Percentiles rank a stretch among this genome's conserved stretches.
Conservation (phyloP, 1,140 invertebrate species). For the Drosophila erecta region DNA sequence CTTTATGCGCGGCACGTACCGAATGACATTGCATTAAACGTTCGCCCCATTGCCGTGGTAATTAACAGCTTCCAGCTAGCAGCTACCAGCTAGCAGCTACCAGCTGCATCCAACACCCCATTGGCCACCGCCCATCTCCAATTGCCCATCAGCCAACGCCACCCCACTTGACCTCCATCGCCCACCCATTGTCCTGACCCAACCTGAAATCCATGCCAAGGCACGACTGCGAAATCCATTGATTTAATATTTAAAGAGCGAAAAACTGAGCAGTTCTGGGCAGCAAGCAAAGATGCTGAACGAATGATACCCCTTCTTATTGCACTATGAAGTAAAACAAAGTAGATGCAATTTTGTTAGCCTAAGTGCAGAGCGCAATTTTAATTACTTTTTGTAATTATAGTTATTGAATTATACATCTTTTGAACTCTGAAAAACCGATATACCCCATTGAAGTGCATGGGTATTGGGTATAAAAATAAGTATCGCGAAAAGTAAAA, state of each 20-base stretch:
- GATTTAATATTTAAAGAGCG: constrained; percentile 50
- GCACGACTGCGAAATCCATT: constrained; percentile 47
- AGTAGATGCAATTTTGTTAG: no score
- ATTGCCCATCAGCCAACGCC: no score
- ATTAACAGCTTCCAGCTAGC: constrained; percentile 63
- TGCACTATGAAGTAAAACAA: not conserved
- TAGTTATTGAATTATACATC: not conserved
- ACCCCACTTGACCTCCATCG: constrained; percentile 16
- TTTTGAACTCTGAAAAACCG: not conserved
- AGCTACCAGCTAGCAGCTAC: constrained; percentile 39
- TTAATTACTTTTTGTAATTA: no score
- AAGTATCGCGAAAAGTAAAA: not conserved
- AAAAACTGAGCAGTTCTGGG: constrained; percentile 1
- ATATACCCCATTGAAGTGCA: not conserved
- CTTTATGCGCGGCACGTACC: constrained; percentile 78
- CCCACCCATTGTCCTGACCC: constrained; percentile 1
- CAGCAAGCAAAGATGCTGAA: not conserved
- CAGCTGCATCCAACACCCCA: no score
- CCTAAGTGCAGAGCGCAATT: no score
- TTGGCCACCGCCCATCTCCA: not conserved
- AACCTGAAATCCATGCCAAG: constrained; percentile 31
- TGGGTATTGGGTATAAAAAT: constrained; percentile 5
- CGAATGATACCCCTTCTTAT: not conserved
- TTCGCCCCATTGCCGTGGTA: constrained; percentile 70
- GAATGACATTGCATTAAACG: constrained; percentile 80